Base-by-base conservation (phyloP, 2,797 vertebrate species). In the Euthynnus affinis region DNA sequence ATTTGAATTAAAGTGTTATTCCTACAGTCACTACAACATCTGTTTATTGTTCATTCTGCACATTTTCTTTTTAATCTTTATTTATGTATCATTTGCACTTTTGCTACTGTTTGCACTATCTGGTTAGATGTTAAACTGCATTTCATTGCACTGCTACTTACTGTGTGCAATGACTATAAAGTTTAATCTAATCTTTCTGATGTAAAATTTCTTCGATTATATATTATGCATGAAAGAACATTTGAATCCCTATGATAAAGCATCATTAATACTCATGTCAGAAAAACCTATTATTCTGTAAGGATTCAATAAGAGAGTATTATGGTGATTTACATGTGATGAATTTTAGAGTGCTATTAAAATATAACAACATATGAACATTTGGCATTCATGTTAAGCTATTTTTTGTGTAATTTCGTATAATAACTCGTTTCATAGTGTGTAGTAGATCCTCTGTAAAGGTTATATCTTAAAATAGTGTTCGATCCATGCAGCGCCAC, bases 381-480 rank as follows among this genome's bases (percentile, higher is more conserved):
- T 20, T 59, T 74, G 55, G n/a, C 20, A 49, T 46, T 15, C 46
- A 49, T n/a, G 5, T 51, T 53, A 68, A 60, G n/a, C n/a, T 9
- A 20, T 56, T 61, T 61, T 48, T 37, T 27, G 18, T 53, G 3
- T 12, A 12, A 12, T 23, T 37, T 52, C 51, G 42, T 52, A 56
- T 34, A 64, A 20, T 20, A 76, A 40, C 58, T 72, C 0, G 10
- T 73, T 51, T 57, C 23, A 71, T 44, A 52, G 6, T 5, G 37
- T 40, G 59, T 66, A 80, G 40, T 55, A 22, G 52, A 82, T 70
- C 63, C 44, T 25, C 48, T 63, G 44, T 63, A 71, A 71, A 62
- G 51, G 60, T 82, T 71, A 37, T 18, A 65, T 86, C 88, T 71
- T 84, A 76, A 90, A 92, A 90, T 88, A 88, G 78, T 73, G 52